Evolutionary conservation across 2,113 vertebrate species (phyloP).

Genomic region (Gnathonemus longibarbis): DNA sequence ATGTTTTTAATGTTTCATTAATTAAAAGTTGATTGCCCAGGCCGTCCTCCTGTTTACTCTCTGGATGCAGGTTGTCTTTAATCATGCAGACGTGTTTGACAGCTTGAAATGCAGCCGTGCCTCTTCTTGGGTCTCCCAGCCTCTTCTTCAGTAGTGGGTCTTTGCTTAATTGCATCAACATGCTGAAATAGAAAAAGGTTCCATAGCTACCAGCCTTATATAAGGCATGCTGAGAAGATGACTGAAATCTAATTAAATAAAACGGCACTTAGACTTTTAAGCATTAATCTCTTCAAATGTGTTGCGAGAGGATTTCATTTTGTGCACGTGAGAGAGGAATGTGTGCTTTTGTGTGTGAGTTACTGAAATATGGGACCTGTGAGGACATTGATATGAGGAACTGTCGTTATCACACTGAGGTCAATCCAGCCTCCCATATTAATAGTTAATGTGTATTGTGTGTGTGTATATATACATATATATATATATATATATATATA

Average conservation of each 20-base stretch:
- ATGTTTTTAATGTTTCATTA: conserved; percentile 15
- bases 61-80: conserved; percentile 61
- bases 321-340: neutral
- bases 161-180: conserved; percentile 55
- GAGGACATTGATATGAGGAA: conserved; percentile 45
- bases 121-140: conserved; percentile 62
- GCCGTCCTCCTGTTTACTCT: conserved; percentile 61
- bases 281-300: neutral
- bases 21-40: conserved; percentile 16
- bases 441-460: conserved; percentile 56
- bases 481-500: too few relatives aligned
- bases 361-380: conserved; percentile 38
- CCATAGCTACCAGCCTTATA: neutral
- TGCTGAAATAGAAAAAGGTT: conserved; percentile 24
- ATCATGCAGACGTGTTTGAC: conserved; percentile 67
- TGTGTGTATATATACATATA: too few relatives aligned
- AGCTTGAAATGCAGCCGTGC: conserved; percentile 56
- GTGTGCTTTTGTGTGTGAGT: neutral
- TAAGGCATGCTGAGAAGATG: neutral
- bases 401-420: conserved; percentile 48
- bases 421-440: conserved; percentile 44
- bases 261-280: neutral
- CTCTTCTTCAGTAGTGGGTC: conserved; percentile 47
- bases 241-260: neutral
- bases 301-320: neutral